These are phyloP conservation scores for Pammene aurita DNA, from an alignment of 2,888 invertebrate genomes.

Conservation along the genomic window DNA sequence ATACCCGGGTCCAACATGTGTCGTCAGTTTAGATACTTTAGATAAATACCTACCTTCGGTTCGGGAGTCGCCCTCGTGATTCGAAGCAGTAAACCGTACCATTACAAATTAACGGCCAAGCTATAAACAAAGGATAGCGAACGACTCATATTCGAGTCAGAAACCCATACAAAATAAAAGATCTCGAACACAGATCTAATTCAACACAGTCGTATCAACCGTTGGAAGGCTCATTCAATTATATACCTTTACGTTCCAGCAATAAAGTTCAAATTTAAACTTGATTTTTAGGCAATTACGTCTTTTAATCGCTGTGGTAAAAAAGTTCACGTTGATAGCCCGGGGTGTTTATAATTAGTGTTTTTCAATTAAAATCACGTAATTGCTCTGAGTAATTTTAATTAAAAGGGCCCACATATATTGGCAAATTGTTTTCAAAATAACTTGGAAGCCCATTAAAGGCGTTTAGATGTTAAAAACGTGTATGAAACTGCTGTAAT, in stretches of 20 bases:
- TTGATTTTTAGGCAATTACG: too few relatives aligned
- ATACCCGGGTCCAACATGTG: too few relatives aligned
- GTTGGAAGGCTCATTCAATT: too few relatives aligned
- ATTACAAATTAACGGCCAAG: conserved; percentile 8
- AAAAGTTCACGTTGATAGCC: background rate
- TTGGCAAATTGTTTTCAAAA: conserved; percentile 2
- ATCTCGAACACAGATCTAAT: too few relatives aligned
- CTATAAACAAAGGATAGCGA: background rate
- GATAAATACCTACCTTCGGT: too few relatives aligned
- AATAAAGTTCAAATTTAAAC: too few relatives aligned
- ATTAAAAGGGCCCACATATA: conserved; percentile 18
- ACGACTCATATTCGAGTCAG: background rate
- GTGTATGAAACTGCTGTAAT: background rate
- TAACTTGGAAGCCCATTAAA: background rate
- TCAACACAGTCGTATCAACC: too few relatives aligned
- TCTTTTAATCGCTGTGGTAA: too few relatives aligned
- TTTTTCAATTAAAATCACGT: conserved; percentile 31
- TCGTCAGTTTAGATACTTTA: too few relatives aligned
- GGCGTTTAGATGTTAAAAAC: background rate
- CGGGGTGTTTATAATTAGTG: conserved; percentile 8
- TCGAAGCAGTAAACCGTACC: background rate
- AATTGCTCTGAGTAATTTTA: conserved; percentile 25
- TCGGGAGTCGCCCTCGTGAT: too few relatives aligned
- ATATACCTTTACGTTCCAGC: too few relatives aligned
- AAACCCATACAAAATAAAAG: background rate